Evolutionary conservation across 2,113 vertebrate species (phyloP).

Genomic region (Bombycilla garrulus): DNA sequence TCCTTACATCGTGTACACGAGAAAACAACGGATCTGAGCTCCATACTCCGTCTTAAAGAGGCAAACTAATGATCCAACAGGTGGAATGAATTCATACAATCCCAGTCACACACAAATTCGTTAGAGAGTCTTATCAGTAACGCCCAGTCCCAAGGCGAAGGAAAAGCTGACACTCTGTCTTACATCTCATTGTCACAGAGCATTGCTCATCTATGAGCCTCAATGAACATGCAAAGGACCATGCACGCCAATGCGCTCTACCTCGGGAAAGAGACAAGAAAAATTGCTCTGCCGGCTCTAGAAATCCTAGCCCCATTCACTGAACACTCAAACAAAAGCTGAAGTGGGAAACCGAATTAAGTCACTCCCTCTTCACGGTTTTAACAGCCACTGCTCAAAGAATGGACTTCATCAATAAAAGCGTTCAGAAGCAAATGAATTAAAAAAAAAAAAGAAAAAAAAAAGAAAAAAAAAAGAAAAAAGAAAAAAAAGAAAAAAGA

Average conservation of each 20-base stretch:
- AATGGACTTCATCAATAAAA: background rate
- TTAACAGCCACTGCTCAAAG: background rate
- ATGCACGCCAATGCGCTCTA: background rate
- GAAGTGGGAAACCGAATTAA: background rate
- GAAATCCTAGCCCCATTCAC: background rate
- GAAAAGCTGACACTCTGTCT: background rate
- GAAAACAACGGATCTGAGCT: background rate
- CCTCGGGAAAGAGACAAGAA: background rate
- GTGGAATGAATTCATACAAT: background rate
- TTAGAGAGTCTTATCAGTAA: background rate
- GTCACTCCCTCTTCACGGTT: background rate
- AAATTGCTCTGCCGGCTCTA: background rate
- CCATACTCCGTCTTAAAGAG: background rate
- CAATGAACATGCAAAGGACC: accelerated
- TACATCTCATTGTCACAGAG: background rate
- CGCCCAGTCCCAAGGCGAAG: background rate
- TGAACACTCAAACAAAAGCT: background rate
- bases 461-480: too few relatives aligned
- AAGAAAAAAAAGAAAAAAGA: too few relatives aligned
- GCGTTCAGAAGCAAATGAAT: background rate
- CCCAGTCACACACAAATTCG: background rate
- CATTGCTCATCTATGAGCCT: background rate
- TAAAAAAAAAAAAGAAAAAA: background rate
- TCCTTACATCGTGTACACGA: background rate
- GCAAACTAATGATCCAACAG: background rate